Percentiles rank a stretch among this genome's conserved stretches.
These are phyloP conservation scores for Lucilia sericata DNA, from an alignment of 1,140 invertebrate species.

Conservation along the genomic window DNA sequence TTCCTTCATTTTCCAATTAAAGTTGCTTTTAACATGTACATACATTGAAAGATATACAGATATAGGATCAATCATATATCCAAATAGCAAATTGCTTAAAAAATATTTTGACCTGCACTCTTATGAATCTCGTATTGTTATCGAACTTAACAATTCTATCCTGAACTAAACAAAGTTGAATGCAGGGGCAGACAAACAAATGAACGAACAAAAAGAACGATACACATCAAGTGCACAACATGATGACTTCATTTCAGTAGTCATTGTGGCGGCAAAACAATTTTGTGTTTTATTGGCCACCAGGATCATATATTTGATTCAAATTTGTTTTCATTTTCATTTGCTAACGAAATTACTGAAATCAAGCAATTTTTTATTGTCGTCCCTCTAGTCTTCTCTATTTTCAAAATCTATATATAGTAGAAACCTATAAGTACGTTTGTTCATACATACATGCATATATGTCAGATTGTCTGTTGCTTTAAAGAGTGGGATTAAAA, in stretches of 20 bases:
- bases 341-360: neutral
- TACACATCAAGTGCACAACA: neutral
- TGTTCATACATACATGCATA: no score
- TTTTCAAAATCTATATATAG: no score
- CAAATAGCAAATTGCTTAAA: no score
- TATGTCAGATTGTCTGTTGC: neutral
- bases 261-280: slow-evolving; percentile 26
- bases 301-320: neutral
- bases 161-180: neutral
- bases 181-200: neutral
- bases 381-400: no score
- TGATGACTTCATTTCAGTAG: slow-evolving; percentile 7
- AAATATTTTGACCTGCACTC: no score
- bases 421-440: no score
- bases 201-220: neutral
- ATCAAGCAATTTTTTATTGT: no score
- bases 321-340: neutral
- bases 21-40: no score
- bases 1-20: no score
- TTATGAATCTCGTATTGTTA: neutral
- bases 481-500: neutral
- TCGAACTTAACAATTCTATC: neutral
- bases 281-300: neutral
- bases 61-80: no score
- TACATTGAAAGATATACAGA: no score